These are phyloP conservation scores for Mormyrus iriodes DNA, from an alignment of 2,113 vertebrate genomes.

Conservation along the genomic window DNA sequence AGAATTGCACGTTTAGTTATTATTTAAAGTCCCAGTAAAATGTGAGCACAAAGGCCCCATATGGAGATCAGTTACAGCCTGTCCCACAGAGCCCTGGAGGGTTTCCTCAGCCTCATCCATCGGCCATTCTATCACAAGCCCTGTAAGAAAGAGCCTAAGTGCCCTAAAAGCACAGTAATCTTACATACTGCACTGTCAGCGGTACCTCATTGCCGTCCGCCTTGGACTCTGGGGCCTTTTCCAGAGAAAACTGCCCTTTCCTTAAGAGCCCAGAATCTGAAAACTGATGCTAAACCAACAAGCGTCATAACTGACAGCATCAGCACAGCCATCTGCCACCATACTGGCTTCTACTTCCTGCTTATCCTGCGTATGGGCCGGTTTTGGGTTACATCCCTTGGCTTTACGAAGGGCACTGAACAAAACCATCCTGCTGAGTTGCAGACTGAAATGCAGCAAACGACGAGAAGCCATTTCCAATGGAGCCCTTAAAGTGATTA, in stretches of 20 bases:
- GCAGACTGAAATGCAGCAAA: not conserved
- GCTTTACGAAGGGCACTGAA: not conserved
- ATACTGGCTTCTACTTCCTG: not conserved
- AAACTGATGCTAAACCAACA: conserved; percentile 9
- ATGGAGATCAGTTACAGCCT: not conserved
- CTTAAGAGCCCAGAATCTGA: not conserved
- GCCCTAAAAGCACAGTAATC: not conserved
- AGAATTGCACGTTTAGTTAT: too few relatives aligned
- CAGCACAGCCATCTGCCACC: not conserved
- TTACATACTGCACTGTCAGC: not conserved
- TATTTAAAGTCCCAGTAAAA: not conserved
- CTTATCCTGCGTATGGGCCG: not conserved
- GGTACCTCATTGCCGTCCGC: not conserved
- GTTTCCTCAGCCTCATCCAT: not conserved
- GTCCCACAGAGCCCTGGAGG: not conserved
- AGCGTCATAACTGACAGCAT: not conserved
- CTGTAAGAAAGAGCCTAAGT: not conserved
- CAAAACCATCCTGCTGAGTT: not conserved
- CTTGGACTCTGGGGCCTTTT: not conserved
- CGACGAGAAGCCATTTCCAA: not conserved
- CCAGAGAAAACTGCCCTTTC: not conserved
- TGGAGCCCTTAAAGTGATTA: not conserved
- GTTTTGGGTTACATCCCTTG: not conserved
- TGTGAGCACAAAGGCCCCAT: not conserved
- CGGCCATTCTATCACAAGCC: not conserved